These are phyloP conservation scores for Anas georgica DNA, from an alignment of 2,797 vertebrate species.

Conservation along the genomic window DNA sequence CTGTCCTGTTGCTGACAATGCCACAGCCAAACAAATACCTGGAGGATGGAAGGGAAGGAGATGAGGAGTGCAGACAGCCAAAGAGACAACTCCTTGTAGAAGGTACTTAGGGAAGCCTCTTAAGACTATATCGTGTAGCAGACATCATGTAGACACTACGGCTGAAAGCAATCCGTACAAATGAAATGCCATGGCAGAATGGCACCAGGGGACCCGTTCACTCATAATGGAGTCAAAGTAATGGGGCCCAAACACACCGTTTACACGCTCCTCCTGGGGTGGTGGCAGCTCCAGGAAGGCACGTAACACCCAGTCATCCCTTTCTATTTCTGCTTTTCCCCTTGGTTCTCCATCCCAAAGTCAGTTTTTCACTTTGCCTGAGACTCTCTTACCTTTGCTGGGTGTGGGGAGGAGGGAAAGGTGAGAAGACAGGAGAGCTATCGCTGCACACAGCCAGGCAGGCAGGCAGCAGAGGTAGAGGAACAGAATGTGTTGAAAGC, in stretches of 20 bases:
- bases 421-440: conserved; percentile 53
- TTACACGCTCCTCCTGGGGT: background rate
- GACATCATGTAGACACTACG: background rate
- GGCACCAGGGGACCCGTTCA: background rate
- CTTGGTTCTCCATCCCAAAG: background rate
- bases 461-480: conserved; percentile 64
- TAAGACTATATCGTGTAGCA: background rate
- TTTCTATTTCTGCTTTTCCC: background rate
- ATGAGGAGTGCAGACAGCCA: background rate
- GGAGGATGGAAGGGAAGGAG: background rate
- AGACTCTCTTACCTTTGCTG: conserved; percentile 58
- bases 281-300: background rate
- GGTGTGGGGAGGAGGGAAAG: conserved; percentile 22
- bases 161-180: background rate
- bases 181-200: background rate
- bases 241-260: background rate
- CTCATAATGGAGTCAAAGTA: background rate
- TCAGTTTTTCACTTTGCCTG: background rate
- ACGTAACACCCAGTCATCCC: accelerated
- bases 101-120: background rate
- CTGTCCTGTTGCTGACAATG: accelerated
- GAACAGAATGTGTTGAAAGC: conserved; percentile 66
- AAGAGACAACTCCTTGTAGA: background rate
- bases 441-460: conserved; percentile 61
- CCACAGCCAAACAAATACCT: background rate